phyloP scores from a whole-genome alignment of 2,888 invertebrate species.

The Entomobrya multifasciata region DNA sequence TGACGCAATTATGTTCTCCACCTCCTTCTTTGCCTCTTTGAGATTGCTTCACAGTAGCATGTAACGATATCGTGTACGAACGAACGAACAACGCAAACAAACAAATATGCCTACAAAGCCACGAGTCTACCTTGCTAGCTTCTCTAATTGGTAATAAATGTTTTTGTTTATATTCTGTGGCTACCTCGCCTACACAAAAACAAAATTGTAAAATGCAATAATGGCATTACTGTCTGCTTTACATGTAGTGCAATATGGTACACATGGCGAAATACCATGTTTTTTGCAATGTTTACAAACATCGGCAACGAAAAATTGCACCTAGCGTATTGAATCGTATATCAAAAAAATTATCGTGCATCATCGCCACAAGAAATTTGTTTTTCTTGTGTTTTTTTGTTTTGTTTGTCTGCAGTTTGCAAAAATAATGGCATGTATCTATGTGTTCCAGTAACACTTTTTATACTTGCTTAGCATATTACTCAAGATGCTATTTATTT shows the following conservation, averaged over 20 bases:
- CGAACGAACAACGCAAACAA: too few relatives aligned
- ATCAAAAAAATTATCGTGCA: too few relatives aligned
- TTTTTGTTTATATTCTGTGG: too few relatives aligned
- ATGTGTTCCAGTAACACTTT: background rate
- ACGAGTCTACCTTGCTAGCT: too few relatives aligned
- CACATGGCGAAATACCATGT: constrained; percentile 19
- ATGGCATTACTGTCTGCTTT: background rate
- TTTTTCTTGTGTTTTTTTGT: too few relatives aligned
- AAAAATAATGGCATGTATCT: background rate
- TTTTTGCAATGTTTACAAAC: constrained; percentile 39
- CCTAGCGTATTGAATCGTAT: too few relatives aligned
- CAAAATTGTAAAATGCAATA: constrained; percentile 1
- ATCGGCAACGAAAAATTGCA: background rate
- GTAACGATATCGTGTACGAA: too few relatives aligned
- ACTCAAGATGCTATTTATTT: constrained; percentile 23
- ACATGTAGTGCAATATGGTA: constrained; percentile 20
- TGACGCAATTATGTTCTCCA: constrained; percentile 65
- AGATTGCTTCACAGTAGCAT: too few relatives aligned
- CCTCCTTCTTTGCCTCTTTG: constrained; percentile 4
- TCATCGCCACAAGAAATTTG: too few relatives aligned
- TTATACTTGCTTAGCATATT: background rate
- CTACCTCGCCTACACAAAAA: constrained; percentile 9
- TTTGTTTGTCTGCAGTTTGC: too few relatives aligned
- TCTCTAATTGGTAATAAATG: too few relatives aligned
- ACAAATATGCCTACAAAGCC: too few relatives aligned